Conservation (phyloP, 1,140 invertebrate species). For the Macrobrachium nipponense region DNA sequence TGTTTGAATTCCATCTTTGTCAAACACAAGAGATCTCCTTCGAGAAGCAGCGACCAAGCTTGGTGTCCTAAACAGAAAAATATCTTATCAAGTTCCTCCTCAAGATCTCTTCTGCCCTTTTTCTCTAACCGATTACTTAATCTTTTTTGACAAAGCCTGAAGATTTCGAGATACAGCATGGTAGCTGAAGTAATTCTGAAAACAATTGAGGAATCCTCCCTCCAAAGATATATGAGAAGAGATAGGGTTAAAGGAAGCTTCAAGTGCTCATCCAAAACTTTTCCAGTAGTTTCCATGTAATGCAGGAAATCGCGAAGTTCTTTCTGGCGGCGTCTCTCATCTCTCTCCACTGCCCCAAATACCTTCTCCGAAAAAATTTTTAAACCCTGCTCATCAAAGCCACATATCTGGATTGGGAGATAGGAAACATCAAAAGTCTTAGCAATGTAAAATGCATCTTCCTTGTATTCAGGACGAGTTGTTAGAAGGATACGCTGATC, state of each 20-base stretch:
- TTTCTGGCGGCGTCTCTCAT: background rate
- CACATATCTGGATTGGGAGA: constrained; percentile 4
- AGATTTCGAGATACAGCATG: constrained; percentile 12
- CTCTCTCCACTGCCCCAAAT: background rate
- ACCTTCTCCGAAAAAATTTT: background rate
- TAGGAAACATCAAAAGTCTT: background rate
- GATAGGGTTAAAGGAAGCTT: constrained; percentile 10
- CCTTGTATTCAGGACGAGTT: background rate
- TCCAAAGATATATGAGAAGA: constrained; percentile 26
- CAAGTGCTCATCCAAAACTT: constrained; percentile 4
- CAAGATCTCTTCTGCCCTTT: background rate
- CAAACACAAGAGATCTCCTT: background rate
- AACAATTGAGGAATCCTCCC: background rate
- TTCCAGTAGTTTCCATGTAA: constrained; percentile 16
- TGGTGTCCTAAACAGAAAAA: constrained; percentile 1
- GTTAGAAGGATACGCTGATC: constrained; percentile 1
- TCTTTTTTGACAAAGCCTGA: background rate
- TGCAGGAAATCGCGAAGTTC: background rate
- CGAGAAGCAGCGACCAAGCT: constrained; percentile 9
- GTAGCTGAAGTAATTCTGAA: constrained; percentile 2
- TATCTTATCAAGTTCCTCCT: background rate
- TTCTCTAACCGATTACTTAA: background rate
- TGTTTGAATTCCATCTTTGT: background rate
- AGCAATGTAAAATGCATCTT: background rate
- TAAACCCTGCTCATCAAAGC: background rate